Percentiles rank a stretch among this genome's conserved stretches.
phyloP scores from a whole-genome alignment of 2,113 vertebrate genomes.

The Channa maculata region DNA sequence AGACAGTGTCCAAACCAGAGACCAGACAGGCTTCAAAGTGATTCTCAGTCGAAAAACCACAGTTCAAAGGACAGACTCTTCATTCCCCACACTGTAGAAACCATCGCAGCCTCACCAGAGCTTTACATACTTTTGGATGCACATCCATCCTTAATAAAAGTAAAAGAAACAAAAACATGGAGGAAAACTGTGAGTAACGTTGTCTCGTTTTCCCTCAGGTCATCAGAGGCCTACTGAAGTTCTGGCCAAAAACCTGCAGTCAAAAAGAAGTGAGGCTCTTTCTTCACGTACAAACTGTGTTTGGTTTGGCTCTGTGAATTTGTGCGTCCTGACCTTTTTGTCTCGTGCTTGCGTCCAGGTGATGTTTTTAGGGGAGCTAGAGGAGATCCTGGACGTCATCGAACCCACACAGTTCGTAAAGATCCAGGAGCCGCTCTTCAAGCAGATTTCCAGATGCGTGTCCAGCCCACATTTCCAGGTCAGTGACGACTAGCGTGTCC shows the following conservation, averaged over 20 bases:
- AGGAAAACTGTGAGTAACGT: not conserved
- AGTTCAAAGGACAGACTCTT: too few relatives aligned
- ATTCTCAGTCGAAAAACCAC: too few relatives aligned
- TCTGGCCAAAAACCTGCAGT: constrained; percentile 99
- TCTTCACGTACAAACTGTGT: not conserved
- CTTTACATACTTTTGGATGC: too few relatives aligned
- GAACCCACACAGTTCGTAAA: constrained; percentile 98
- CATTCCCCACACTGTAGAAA: too few relatives aligned
- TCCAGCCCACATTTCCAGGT: constrained; percentile 99
- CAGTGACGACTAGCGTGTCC: constrained; percentile 34
- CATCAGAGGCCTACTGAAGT: constrained; percentile 98
- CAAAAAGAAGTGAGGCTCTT: constrained; percentile 91
- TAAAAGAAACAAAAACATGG: too few relatives aligned
- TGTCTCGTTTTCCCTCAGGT: constrained; percentile 84
- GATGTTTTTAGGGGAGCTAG: constrained; percentile 98
- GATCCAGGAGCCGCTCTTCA: constrained; percentile 99
- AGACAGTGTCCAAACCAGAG: too few relatives aligned
- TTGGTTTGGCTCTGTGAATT: not conserved
- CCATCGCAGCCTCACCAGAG: too few relatives aligned
- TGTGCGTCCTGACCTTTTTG: not conserved
- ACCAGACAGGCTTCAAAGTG: too few relatives aligned
- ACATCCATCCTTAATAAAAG: too few relatives aligned
- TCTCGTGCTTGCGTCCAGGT: constrained; percentile 81
- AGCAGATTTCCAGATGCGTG: constrained; percentile 98
- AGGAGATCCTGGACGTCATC: constrained; percentile 99